phyloP scores from a whole-genome alignment of 1,140 invertebrate species.

The Drosophila orena region DNA sequence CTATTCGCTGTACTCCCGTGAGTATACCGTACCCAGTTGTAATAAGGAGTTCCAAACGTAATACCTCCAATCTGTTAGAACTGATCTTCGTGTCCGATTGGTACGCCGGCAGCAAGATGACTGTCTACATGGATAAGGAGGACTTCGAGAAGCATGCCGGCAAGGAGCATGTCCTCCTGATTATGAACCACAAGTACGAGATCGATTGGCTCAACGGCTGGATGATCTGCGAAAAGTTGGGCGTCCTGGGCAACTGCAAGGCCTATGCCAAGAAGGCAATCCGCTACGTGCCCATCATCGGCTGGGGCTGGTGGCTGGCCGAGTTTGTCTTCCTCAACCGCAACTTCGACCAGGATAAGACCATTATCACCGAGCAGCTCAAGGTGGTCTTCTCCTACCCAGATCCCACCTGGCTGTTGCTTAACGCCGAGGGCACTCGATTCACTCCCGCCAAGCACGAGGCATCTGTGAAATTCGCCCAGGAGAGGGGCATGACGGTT shows the following conservation, averaged over 20 bases:
- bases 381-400: slow-evolving; percentile 93
- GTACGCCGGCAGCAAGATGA: slow-evolving; percentile 93
- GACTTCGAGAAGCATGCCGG: slow-evolving; percentile 92
- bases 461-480: slow-evolving; percentile 94
- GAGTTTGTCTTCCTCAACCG: slow-evolving; percentile 97
- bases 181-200: slow-evolving; percentile 98
- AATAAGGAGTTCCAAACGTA: no score
- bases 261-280: slow-evolving; percentile 97
- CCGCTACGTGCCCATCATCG: slow-evolving; percentile 95
- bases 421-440: slow-evolving; percentile 98
- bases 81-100: slow-evolving; percentile 96
- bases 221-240: slow-evolving; percentile 92
- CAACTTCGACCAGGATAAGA: slow-evolving; percentile 95
- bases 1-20: slow-evolving; percentile 95
- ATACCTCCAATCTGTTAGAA: slow-evolving; percentile 87
- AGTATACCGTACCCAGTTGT: slow-evolving; percentile 85
- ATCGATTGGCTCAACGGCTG: slow-evolving; percentile 97
- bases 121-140: slow-evolving; percentile 91
- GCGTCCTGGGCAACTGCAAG: slow-evolving; percentile 95
- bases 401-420: slow-evolving; percentile 93
- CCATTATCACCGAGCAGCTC: slow-evolving; percentile 92
- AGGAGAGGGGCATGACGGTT: slow-evolving; percentile 92
- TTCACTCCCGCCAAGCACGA: slow-evolving; percentile 95
- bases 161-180: slow-evolving; percentile 94
- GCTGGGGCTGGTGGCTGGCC: slow-evolving; percentile 97